phyloP scores from a whole-genome alignment of 2,888 invertebrate genomes.

The Rhamnusium bicolor region DNA sequence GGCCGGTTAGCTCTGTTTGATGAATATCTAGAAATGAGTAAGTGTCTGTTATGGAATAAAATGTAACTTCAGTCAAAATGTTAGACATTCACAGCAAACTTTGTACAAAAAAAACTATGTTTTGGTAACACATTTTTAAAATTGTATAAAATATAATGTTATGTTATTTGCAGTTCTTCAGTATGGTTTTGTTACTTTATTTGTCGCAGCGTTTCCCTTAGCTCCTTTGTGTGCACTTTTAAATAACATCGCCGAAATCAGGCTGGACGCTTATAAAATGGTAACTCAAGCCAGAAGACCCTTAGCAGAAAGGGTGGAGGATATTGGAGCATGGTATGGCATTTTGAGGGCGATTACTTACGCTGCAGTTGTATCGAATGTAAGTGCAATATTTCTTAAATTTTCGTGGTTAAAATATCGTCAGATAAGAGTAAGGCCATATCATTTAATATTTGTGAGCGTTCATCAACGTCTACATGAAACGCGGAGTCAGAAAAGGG shows the following conservation, averaged over 20 bases:
- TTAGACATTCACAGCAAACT: too few relatives aligned
- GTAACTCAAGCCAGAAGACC: slow-evolving; percentile 94
- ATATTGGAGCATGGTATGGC: slow-evolving; percentile 95
- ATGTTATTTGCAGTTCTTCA: slow-evolving; percentile 88
- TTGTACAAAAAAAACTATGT: too few relatives aligned
- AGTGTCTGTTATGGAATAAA: too few relatives aligned
- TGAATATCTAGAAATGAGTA: slow-evolving; percentile 98
- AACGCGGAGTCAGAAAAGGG: too few relatives aligned
- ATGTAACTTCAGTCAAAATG: too few relatives aligned
- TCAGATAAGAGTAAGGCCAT: too few relatives aligned
- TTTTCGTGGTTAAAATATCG: too few relatives aligned
- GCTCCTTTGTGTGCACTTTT: slow-evolving; percentile 96
- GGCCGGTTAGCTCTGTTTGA: slow-evolving; percentile 93
- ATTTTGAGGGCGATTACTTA: slow-evolving; percentile 94
- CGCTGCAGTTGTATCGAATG: slow-evolving; percentile 89
- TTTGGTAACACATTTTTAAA: background rate
- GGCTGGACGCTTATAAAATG: slow-evolving; percentile 97
- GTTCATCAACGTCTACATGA: too few relatives aligned
- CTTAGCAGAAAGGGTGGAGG: slow-evolving; percentile 90
- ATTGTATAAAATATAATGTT: background rate
- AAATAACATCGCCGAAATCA: slow-evolving; percentile 96
- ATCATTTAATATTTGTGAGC: too few relatives aligned
- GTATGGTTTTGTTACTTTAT: slow-evolving; percentile 97
- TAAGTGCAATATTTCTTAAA: slow-evolving; percentile 71
- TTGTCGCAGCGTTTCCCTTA: slow-evolving; percentile 97